A percentile compares a stretch with the other conserved stretches of the same genome.
Evolutionary conservation across 2,888 invertebrate genomes (phyloP).

Genomic region (Chelonus formosanus): DNA sequence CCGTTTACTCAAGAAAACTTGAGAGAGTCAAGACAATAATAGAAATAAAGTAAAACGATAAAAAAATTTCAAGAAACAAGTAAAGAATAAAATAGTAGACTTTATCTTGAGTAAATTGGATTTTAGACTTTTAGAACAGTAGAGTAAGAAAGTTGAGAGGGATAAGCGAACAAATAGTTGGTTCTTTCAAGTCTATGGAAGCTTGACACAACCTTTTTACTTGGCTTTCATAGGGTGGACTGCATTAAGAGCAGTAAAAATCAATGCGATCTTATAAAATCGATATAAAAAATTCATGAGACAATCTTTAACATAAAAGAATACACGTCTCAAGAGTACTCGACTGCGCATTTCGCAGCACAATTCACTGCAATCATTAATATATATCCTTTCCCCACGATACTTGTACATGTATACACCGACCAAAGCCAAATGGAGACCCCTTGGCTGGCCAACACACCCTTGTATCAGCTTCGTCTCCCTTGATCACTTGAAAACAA

Average conservation of each 20-base stretch:
- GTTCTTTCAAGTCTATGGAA: slow-evolving; percentile 28
- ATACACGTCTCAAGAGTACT: slow-evolving; percentile 30
- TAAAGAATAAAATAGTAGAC: neutral
- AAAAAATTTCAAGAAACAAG: neutral
- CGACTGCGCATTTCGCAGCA: slow-evolving; percentile 32
- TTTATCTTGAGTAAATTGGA: slow-evolving; percentile 49
- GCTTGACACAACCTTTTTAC: slow-evolving; percentile 11
- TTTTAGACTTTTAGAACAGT: slow-evolving; percentile 52
- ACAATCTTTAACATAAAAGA: slow-evolving; percentile 8
- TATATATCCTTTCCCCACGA: slow-evolving; percentile 20
- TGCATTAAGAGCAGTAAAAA: slow-evolving; percentile 14
- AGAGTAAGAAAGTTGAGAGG: slow-evolving; percentile 41
- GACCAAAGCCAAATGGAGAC: neutral
- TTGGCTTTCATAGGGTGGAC: slow-evolving; percentile 13
- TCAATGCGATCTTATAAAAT: slow-evolving; percentile 17
- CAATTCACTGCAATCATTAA: slow-evolving; percentile 33
- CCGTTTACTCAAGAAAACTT: neutral
- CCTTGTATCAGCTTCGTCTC: slow-evolving; percentile 3
- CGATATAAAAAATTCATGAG: slow-evolving; percentile 10
- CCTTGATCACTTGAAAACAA: slow-evolving; percentile 48
- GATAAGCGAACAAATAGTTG: slow-evolving; percentile 26
- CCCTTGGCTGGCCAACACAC: slow-evolving; percentile 12
- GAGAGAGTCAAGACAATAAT: neutral
- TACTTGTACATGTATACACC: slow-evolving; percentile 18
- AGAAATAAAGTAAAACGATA: neutral